phyloP scores from a whole-genome alignment of 2,888 invertebrate species.

The Lathronympha strigana region DNA sequence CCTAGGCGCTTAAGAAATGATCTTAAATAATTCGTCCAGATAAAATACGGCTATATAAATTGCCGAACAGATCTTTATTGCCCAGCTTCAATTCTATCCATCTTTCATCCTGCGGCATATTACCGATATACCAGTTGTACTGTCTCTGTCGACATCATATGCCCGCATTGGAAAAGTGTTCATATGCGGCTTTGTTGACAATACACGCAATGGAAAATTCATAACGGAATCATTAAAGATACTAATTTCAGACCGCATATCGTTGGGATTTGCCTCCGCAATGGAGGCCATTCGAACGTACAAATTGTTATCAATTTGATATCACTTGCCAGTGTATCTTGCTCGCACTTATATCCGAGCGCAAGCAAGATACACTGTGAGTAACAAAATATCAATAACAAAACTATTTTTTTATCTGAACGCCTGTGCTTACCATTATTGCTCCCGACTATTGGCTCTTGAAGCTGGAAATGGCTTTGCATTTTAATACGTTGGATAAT shows the following conservation, averaged over 20 bases:
- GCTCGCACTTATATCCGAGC: too few relatives aligned
- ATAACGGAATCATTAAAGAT: slow-evolving; percentile 34
- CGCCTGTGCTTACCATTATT: slow-evolving; percentile 9
- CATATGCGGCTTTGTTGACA: slow-evolving; percentile 48
- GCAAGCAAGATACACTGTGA: too few relatives aligned
- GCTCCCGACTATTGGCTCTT: slow-evolving; percentile 15
- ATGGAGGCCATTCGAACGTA: too few relatives aligned
- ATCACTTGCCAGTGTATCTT: too few relatives aligned
- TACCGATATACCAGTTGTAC: slow-evolving; percentile 51
- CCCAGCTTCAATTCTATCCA: neutral
- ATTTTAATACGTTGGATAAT: neutral
- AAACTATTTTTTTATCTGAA: too few relatives aligned
- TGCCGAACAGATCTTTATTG: too few relatives aligned
- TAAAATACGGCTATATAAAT: too few relatives aligned
- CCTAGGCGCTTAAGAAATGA: too few relatives aligned
- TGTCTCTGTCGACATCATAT: slow-evolving; percentile 54
- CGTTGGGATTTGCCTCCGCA: slow-evolving; percentile 21
- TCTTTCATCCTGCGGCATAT: neutral
- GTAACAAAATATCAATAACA: too few relatives aligned
- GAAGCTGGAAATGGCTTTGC: slow-evolving; percentile 15
- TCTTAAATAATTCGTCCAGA: too few relatives aligned
- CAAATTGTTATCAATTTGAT: too few relatives aligned
- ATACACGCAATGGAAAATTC: slow-evolving; percentile 52
- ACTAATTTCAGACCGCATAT: slow-evolving; percentile 34
- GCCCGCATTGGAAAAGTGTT: slow-evolving; percentile 48